Evolutionary conservation across 2,888 invertebrate species (phyloP).

Genomic region (Pinctada fucata): DNA sequence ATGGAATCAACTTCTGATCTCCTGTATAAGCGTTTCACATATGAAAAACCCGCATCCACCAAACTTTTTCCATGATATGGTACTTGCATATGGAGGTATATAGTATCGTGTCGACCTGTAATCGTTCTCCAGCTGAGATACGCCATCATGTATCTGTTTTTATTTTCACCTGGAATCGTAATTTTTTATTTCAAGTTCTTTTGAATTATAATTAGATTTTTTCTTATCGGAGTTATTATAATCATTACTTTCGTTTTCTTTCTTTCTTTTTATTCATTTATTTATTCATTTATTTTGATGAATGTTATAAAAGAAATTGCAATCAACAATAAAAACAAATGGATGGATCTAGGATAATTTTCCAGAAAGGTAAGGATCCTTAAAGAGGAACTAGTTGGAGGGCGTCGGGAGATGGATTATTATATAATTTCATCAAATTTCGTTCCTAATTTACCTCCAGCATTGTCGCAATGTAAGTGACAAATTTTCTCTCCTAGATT

Average conservation of each 20-base stretch:
- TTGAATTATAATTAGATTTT: too few species aligned
- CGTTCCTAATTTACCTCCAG: background rate
- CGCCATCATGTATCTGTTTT: slow-evolving; percentile 18
- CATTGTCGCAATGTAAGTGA: slow-evolving; percentile 17
- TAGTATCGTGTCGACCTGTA: slow-evolving; percentile 10
- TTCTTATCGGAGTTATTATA: too few species aligned
- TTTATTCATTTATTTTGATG: background rate
- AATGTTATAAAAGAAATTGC: too few species aligned
- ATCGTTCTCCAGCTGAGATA: slow-evolving; percentile 16
- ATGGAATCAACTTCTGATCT: slow-evolving; percentile 19
- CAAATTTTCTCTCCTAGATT: slow-evolving; percentile 12
- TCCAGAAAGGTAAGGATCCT: too few species aligned
- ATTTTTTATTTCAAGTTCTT: background rate
- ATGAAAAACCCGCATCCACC: slow-evolving; percentile 27
- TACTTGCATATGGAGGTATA: slow-evolving; percentile 16
- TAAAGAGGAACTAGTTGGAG: too few species aligned
- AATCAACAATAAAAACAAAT: too few species aligned
- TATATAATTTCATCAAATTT: too few species aligned
- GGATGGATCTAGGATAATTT: too few species aligned
- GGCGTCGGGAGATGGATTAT: too few species aligned
- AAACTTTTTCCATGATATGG: slow-evolving; percentile 27
- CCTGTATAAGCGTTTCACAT: slow-evolving; percentile 28
- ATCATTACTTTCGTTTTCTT: background rate
- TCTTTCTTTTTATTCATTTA: background rate
- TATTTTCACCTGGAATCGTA: slow-evolving; percentile 23